Evolutionary conservation across 2,888 invertebrate species (phyloP), one percentile per base, ranked within the genome.

Genomic region (Acrocyrtus sp.): DNA sequence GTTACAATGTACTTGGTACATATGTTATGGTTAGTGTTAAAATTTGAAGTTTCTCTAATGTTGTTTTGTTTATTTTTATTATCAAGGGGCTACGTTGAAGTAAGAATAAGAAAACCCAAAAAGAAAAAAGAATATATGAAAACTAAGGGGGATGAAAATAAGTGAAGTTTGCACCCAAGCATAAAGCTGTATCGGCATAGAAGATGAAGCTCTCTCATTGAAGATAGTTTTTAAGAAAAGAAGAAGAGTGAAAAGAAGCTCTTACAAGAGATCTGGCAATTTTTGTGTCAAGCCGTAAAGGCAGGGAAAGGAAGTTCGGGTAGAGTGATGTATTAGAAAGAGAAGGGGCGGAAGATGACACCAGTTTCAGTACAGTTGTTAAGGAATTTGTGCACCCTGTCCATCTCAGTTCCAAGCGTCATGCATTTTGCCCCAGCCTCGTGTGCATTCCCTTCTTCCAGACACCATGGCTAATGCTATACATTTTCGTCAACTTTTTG

Each of bases 61-160:
- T 57, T 68, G 56, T 74, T 76, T 57, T 76, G 67, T 76, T 76
- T 76, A 76, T 76, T 76, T 76, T 74, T 61, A 73, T 74, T 74
- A 74, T 74, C 29, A 76, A 76, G 74, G 76, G 69, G 41, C 76
- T 74, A 45, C 73, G 70, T 53, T 74, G 60, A 76, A 74, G 76
- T 76, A 78, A 78, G 74, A 75, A 75, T 70, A 69, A 41, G 68
- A 68, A 68, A 67, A 67, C 58, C 67, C 41, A 67, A 58, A 58
- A 60, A 57, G 66, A 66, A 68, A 34, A 34, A 68, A 68, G 68
- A 68, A 68, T 68, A 61, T 47, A 41, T 68, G 68, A 60, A 60
- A 67, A 61, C 67, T 53, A 45, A 51, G n/a, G 12, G 61, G 54
- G 61, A 68, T 68, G 60, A 61, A 68, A 61, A 67, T 19, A 54